A percentile compares a stretch with the other conserved stretches of the same genome.
These are phyloP conservation scores for Lucinisca nassula DNA, from an alignment of 2,888 invertebrate species.

Conservation along the genomic window DNA sequence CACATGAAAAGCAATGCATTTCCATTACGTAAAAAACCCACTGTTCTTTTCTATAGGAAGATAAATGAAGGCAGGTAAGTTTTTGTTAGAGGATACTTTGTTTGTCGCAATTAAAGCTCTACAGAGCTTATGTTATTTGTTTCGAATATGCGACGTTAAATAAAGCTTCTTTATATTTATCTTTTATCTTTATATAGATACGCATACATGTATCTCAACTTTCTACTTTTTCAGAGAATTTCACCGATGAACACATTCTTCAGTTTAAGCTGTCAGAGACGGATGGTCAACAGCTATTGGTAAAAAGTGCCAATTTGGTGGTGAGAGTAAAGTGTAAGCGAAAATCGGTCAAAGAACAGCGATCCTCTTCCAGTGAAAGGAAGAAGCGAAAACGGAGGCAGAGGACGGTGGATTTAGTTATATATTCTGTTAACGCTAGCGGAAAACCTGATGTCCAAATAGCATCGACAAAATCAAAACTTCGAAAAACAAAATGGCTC, in stretches of 20 bases:
- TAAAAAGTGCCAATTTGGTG: slow-evolving; percentile 69
- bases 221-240: slow-evolving; percentile 55
- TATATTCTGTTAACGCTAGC: slow-evolving; percentile 39
- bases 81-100: no score
- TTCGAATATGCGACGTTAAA: no score
- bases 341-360: background rate
- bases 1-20: no score
- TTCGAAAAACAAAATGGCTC: slow-evolving; percentile 62
- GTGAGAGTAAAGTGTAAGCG: slow-evolving; percentile 63
- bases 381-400: slow-evolving; percentile 22
- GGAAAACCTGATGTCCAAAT: slow-evolving; percentile 43
- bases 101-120: no score
- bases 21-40: no score
- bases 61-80: no score
- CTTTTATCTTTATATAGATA: no score
- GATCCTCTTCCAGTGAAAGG: background rate
- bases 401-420: slow-evolving; percentile 23
- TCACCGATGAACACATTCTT: slow-evolving; percentile 67
- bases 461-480: slow-evolving; percentile 46
- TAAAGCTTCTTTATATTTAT: no score
- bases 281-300: slow-evolving; percentile 51
- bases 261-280: slow-evolving; percentile 59
- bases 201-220: no score
- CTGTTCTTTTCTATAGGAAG: no score
- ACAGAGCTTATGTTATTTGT: no score